phyloP scores from a whole-genome alignment of 2,888 invertebrate genomes.

The Petrolisthes cinctipes region DNA sequence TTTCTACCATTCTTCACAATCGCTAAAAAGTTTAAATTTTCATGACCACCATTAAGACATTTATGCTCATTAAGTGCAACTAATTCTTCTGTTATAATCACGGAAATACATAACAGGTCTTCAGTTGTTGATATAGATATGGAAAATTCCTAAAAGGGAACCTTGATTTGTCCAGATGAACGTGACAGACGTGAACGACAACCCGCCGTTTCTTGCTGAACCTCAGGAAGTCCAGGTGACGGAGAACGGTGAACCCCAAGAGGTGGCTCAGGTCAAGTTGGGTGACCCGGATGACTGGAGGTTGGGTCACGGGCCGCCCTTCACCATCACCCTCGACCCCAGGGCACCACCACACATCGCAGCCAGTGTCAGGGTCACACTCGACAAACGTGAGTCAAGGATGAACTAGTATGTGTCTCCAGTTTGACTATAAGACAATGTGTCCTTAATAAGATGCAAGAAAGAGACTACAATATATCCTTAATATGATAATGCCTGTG shows the following conservation, averaged over 20 bases:
- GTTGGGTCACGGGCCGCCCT: conserved; percentile 55
- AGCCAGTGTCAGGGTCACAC: conserved; percentile 39
- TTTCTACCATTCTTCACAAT: no score
- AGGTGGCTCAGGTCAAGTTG: conserved; percentile 39
- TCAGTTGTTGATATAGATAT: no score
- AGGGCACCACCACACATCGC: conserved; percentile 38
- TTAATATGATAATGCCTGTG: neutral
- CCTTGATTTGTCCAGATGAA: conserved; percentile 33
- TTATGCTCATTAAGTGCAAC: no score
- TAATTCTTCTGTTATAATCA: no score
- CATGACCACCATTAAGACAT: no score
- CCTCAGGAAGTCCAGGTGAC: conserved; percentile 29
- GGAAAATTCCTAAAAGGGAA: neutral
- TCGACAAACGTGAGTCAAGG: conserved; percentile 40
- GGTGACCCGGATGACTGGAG: conserved; percentile 58
- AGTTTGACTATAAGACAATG: neutral
- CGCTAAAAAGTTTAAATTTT: no score
- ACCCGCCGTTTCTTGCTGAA: conserved; percentile 46
- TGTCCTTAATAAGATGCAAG: neutral
- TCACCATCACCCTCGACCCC: conserved; percentile 48
- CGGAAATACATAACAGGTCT: no score
- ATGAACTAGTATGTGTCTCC: neutral
- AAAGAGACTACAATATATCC: neutral
- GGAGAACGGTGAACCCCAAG: conserved; percentile 30
- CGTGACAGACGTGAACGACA: conserved; percentile 58